Percentiles rank a stretch among this genome's conserved stretches.
Evolutionary conservation across 2,797 vertebrate species (phyloP).

Genomic region (Synanceia verrucosa): DNA sequence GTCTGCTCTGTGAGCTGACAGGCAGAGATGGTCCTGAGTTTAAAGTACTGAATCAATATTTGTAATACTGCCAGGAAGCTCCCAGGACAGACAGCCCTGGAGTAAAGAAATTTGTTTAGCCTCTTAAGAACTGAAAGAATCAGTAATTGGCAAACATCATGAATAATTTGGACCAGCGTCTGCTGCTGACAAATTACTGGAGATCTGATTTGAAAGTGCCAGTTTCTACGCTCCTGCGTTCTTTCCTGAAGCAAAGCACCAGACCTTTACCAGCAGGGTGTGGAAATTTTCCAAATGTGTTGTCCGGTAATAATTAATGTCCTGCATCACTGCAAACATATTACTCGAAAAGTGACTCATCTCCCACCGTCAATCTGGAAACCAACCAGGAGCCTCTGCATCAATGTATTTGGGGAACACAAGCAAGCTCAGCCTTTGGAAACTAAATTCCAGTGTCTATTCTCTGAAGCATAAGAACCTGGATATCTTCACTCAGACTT

Average conservation of each 20-base stretch:
- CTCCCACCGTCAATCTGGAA: slow-evolving; percentile 20
- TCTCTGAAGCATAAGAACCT: slow-evolving; percentile 1
- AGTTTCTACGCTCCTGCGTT: not conserved
- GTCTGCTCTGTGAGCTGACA: slow-evolving; percentile 22
- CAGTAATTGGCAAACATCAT: slow-evolving; percentile 36
- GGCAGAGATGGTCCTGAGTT: slow-evolving; percentile 18
- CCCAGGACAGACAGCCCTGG: not conserved
- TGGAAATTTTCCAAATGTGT: slow-evolving; percentile 9
- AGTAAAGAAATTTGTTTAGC: slow-evolving; percentile 30
- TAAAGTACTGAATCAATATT: slow-evolving; percentile 45
- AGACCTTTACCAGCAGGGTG: not conserved
- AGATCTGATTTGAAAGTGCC: slow-evolving; percentile 13
- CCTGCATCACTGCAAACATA: not conserved
- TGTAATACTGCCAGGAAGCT: slow-evolving; percentile 33
- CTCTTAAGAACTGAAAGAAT: slow-evolving; percentile 31
- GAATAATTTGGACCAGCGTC: slow-evolving; percentile 27
- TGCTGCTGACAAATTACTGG: slow-evolving; percentile 28
- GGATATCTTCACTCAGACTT: slow-evolving; percentile 15
- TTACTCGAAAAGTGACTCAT: slow-evolving; percentile 4
- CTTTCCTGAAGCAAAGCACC: not conserved
- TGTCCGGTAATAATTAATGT: not conserved
- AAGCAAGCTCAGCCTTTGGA: not conserved
- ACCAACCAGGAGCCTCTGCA: slow-evolving; percentile 5
- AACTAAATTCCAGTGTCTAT: not conserved
- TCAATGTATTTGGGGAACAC: slow-evolving; percentile 1